Conservation (phyloP, 64 coral and sea anemone genomes). For the Dendrophyllia cribrosa region DNA sequence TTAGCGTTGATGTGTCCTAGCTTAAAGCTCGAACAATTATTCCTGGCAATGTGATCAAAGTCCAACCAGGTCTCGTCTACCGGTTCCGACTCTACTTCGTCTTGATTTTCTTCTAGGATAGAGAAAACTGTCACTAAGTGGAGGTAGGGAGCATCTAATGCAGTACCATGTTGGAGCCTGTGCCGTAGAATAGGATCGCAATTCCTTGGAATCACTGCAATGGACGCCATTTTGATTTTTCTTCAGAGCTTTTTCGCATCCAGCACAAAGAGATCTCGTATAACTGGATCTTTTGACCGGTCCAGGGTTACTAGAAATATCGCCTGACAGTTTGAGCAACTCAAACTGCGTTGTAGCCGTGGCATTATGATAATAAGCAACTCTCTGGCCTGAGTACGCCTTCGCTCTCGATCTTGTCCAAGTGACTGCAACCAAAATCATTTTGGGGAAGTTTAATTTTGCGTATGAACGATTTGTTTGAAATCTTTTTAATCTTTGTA, state of each 20-base stretch:
- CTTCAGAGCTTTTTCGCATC: not conserved
- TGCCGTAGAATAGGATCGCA: not conserved
- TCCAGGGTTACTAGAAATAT: not conserved
- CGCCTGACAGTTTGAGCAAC: slow-evolving; percentile 6
- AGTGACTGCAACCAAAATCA: no score
- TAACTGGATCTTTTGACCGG: not conserved
- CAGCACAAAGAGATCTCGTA: not conserved
- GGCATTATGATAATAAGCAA: not conserved
- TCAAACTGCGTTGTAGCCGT: slow-evolving; percentile 10
- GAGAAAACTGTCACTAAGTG: slow-evolving; percentile 5
- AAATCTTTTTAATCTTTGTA: no score
- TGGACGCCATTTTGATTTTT: slow-evolving; percentile 24
- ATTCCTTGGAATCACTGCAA: not conserved
- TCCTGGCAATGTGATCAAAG: slow-evolving; percentile 3
- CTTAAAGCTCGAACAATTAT: not conserved
- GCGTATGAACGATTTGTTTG: no score
- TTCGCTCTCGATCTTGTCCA: not conserved
- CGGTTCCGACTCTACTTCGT: not conserved
- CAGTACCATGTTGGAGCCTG: slow-evolving; percentile 23
- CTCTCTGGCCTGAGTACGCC: not conserved
- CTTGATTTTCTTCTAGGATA: not conserved
- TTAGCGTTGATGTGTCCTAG: slow-evolving; percentile 28
- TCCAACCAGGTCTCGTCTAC: not conserved
- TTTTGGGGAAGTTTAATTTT: no score
- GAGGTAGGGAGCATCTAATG: slow-evolving; percentile 13